These are phyloP conservation scores for Mythimna ferrago DNA, from an alignment of 2,888 invertebrate species.

Conservation along the genomic window DNA sequence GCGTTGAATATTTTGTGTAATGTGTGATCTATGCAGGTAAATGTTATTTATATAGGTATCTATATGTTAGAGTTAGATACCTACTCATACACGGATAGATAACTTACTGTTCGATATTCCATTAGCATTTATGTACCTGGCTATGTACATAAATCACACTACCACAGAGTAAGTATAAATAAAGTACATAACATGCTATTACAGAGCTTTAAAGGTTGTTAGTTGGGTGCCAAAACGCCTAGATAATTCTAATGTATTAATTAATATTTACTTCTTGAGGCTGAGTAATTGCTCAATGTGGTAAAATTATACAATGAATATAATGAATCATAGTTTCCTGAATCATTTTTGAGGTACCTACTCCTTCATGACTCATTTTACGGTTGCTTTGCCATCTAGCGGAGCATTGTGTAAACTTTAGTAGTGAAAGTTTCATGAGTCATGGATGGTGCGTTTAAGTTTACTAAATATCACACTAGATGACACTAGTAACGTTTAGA, in stretches of 20 bases:
- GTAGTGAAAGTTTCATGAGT: slow-evolving; percentile 40
- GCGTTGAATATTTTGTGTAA: no score
- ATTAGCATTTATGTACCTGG: no score
- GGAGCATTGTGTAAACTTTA: slow-evolving; percentile 9
- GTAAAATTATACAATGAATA: slow-evolving; percentile 35
- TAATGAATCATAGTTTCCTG: slow-evolving; percentile 49
- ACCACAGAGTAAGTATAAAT: no score
- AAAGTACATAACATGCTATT: neutral
- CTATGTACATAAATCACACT: no score
- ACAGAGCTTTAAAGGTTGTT: neutral
- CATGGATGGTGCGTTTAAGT: neutral
- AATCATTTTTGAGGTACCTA: slow-evolving; percentile 8
- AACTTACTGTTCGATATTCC: neutral
- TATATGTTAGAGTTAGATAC: no score
- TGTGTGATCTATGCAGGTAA: no score
- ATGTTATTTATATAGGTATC: no score
- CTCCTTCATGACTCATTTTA: slow-evolving; percentile 28
- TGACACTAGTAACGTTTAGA: slow-evolving; percentile 4
- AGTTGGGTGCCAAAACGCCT: neutral
- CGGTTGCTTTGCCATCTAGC: slow-evolving; percentile 42
- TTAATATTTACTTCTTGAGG: slow-evolving; percentile 16
- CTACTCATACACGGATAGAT: neutral
- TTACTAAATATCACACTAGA: slow-evolving; percentile 10
- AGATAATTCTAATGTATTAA: slow-evolving; percentile 8
- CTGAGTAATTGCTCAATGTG: slow-evolving; percentile 35